Evolutionary conservation across 2,797 vertebrate species (phyloP).

Genomic region (Acrossocheilus wenchowensis): DNA sequence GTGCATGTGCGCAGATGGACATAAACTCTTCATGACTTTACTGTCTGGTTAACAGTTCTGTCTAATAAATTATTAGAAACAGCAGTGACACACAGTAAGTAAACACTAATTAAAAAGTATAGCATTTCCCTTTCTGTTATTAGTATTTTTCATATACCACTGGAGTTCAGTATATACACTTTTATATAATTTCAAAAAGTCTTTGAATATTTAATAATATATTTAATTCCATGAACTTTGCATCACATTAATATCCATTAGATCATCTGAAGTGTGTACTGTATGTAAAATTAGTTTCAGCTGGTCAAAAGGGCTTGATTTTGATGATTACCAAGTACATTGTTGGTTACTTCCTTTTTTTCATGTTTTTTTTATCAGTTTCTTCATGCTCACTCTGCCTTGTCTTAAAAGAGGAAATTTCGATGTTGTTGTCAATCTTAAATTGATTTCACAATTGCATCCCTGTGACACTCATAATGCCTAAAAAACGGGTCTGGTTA

Average conservation of each 20-base stretch:
- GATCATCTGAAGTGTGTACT: background rate
- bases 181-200: background rate
- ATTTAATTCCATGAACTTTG: background rate
- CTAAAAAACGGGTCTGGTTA: background rate
- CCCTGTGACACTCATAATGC: background rate
- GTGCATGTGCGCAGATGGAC: too few relatives aligned
- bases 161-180: background rate
- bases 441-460: background rate
- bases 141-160: background rate
- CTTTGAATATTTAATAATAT: background rate
- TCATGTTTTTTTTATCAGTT: background rate
- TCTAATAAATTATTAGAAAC: background rate
- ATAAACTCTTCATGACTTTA: too few relatives aligned
- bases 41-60: too few relatives aligned
- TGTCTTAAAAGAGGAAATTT: background rate
- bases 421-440: background rate
- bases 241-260: background rate
- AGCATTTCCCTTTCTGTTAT: background rate
- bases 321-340: background rate
- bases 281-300: background rate
- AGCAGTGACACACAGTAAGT: background rate
- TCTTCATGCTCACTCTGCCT: background rate
- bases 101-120: background rate
- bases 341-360: background rate
- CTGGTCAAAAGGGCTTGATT: background rate